These are phyloP conservation scores for Ephestia elutella DNA, from an alignment of 1,140 invertebrate genomes.

Conservation along the genomic window DNA sequence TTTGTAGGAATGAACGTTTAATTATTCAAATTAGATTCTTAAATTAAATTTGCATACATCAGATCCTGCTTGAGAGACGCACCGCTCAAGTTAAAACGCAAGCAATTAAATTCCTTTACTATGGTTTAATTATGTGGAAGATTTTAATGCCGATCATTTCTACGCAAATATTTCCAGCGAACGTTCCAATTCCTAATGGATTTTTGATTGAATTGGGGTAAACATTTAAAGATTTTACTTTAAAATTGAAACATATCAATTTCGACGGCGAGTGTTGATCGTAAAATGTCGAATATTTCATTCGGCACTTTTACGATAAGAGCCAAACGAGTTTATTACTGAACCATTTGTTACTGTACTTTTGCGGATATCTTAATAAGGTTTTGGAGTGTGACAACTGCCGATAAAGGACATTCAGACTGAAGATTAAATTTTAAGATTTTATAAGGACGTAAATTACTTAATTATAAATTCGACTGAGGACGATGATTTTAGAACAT, in stretches of 20 bases:
- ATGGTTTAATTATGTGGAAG: not conserved
- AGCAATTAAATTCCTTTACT: not conserved
- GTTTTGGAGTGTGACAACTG: not conserved
- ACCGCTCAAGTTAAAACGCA: not conserved
- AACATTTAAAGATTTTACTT: not conserved
- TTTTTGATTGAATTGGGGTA: not conserved
- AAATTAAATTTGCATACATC: not conserved
- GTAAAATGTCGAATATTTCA: conserved; percentile 26
- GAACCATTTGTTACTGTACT: conserved; percentile 15
- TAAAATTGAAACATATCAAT: conserved; percentile 1
- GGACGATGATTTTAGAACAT: no score
- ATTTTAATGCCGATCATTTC: not conserved
- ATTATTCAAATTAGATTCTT: no score
- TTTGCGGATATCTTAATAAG: conserved; percentile 7
- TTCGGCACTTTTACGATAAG: conserved; percentile 33
- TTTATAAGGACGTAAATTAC: no score
- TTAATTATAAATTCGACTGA: no score
- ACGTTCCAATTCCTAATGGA: not conserved
- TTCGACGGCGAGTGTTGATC: conserved; percentile 6
- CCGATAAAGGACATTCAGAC: not conserved
- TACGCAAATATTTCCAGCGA: not conserved
- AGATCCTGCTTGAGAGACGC: not conserved
- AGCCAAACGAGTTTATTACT: conserved; percentile 43
- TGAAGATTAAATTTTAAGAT: no score
- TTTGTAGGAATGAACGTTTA: not conserved